Percentiles rank a stretch among this genome's conserved stretches.
Conservation (phyloP, 2,797 vertebrate species). For the Cyprinella venusta region DNA sequence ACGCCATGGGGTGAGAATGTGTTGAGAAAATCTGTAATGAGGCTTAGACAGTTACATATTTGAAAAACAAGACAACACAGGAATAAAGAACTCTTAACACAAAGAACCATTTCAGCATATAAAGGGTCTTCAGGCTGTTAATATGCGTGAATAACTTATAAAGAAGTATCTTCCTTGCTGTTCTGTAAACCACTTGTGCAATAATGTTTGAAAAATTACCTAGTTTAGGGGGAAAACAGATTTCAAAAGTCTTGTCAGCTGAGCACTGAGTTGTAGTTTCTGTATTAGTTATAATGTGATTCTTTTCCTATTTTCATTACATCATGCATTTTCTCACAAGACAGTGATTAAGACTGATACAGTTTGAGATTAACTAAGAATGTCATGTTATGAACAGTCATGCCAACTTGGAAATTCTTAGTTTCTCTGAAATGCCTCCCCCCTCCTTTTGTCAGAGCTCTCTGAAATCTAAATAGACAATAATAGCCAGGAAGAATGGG, state of each 20-base stretch:
- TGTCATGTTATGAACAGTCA: not conserved
- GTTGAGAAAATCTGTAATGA: no score
- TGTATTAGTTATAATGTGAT: not conserved
- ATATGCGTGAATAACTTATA: no score
- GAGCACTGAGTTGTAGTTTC: not conserved
- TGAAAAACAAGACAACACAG: no score
- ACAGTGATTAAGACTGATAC: not conserved
- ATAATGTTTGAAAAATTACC: slow-evolving; percentile 1
- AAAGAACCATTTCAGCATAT: no score
- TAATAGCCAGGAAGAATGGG: not conserved
- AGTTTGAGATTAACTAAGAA: not conserved
- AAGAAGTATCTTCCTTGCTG: not conserved
- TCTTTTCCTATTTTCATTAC: not conserved
- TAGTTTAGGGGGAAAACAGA: not conserved
- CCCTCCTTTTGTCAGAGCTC: not conserved
- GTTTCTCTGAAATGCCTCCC: not conserved
- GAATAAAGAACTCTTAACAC: no score
- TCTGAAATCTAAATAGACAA: not conserved
- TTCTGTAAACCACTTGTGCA: not conserved
- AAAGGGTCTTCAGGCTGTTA: no score
- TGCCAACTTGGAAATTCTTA: not conserved
- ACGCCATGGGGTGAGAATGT: no score
- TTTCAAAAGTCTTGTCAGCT: slow-evolving; percentile 2
- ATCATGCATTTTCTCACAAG: not conserved
- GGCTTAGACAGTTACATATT: no score